Evolutionary conservation across 2,113 vertebrate species (phyloP), one percentile per base, ranked within the genome.

Genomic region (Penelope pileata): DNA sequence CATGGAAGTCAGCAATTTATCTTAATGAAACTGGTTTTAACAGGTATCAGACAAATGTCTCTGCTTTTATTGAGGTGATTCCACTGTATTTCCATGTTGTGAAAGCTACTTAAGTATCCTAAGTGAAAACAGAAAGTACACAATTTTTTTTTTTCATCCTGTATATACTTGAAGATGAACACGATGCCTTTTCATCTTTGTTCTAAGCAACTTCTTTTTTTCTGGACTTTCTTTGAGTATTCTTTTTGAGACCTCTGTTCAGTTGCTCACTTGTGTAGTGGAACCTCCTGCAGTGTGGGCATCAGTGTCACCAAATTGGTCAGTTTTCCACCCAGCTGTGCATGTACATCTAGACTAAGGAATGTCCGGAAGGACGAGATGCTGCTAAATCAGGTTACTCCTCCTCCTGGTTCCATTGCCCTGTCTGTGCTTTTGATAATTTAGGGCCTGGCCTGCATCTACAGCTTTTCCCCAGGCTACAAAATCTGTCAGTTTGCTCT

Each of bases 321-420:
- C 34, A 40, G 19, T 15, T 73, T 60, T 43, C 6, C 16, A 29
- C 10, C 47, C 47, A 53, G 36, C 59, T 77, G 73, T 68, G 32
- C 42, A 21, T 0, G 0, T 40, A 27, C 22, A 8, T 26, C 0
- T 4, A 32, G 78, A 15, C 1, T 5, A 68, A 59, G 45, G 79
- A 91, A 72, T 17, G 9, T 12, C 74, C 74, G 42, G 32, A 51
- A 40, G 72, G 51, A 48, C 34, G 63, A 53, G 70, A 36, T 2
- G 0, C 32, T 34, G 6, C 2, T 56, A 24, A 2, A 24, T 68
- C 38, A 29, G 53, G 36, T 17, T 59, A 34, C 9, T 63, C 18
- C 24, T 34, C 11, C 3, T 17, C 24, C 40, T 32, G 42, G 29
- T 48, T 70, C 58, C 40, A 12, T 22, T 5, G 3, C 27, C 36